Conservation (phyloP, 2,113 vertebrate species). For the Gila orcuttii region DNA sequence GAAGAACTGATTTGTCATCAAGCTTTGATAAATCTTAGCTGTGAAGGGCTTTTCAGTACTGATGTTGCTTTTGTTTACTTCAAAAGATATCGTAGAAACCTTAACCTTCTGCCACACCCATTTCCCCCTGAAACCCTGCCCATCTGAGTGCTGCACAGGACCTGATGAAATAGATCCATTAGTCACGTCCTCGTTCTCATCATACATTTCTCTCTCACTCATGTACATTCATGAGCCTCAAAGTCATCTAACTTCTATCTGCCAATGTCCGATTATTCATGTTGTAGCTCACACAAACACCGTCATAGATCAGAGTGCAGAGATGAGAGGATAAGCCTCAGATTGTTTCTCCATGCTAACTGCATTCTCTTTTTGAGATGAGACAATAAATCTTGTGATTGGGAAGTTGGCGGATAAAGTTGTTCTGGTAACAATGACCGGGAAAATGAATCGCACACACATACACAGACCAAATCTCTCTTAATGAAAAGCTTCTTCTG, state of each 20-base stretch:
- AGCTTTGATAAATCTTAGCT: conserved; percentile 29
- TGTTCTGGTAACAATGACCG: conserved; percentile 4
- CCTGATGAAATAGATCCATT: conserved; percentile 40
- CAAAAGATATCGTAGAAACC: conserved; percentile 8
- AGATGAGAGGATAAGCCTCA: conserved; percentile 29
- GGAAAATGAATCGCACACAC: conserved; percentile 14
- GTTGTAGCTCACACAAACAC: conserved; percentile 26
- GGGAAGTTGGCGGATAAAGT: background rate
- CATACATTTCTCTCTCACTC: background rate
- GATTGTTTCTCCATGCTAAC: conserved; percentile 22
- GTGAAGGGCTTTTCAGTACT: conserved; percentile 22
- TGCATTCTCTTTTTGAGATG: conserved; percentile 42
- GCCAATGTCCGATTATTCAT: conserved; percentile 21
- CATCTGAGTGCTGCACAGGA: background rate
- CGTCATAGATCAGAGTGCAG: conserved; percentile 7
- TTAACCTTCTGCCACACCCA: conserved; percentile 26
- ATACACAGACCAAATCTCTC: conserved; percentile 1
- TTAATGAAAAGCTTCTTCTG: conserved; percentile 22
- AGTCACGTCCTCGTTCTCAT: conserved; percentile 37
- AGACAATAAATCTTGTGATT: conserved; percentile 47
- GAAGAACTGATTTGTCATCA: conserved; percentile 19
- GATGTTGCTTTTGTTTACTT: conserved; percentile 7
- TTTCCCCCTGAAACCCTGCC: background rate
- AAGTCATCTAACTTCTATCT: conserved; percentile 37
- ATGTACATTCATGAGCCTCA: background rate